Evolutionary conservation across 2,797 vertebrate genomes (phyloP).

Genomic region (Fistularia tabacaria): DNA sequence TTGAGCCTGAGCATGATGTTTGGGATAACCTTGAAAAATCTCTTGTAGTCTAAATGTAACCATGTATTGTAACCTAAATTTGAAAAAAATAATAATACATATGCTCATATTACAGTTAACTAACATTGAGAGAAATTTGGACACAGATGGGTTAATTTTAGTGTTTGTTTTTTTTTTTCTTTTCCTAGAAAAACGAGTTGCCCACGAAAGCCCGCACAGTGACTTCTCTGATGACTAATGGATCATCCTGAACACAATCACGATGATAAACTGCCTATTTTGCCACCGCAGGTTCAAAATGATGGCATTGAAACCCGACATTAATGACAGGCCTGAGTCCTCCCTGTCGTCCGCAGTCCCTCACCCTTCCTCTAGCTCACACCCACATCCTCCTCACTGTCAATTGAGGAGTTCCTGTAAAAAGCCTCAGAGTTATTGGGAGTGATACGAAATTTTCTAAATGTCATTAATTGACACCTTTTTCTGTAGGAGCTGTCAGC

Average conservation of each 20-base stretch:
- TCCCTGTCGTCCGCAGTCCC: slow-evolving; percentile 10
- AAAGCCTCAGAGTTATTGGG: slow-evolving; percentile 75
- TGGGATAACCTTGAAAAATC: too few species aligned
- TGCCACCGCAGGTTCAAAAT: slow-evolving; percentile 60
- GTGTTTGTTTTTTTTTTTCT: slow-evolving; percentile 1
- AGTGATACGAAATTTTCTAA: slow-evolving; percentile 79
- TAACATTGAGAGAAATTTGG: too few species aligned
- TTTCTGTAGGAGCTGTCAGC: slow-evolving; percentile 73
- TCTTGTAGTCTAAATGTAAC: too few species aligned
- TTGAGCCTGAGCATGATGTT: too few species aligned
- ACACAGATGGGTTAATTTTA: too few species aligned
- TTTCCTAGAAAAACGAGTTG: not conserved
- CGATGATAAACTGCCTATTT: slow-evolving; percentile 64
- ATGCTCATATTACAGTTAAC: too few species aligned
- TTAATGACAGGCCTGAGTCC: slow-evolving; percentile 59
- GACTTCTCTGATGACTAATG: slow-evolving; percentile 51
- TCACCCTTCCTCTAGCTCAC: slow-evolving; percentile 17
- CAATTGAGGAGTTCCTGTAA: slow-evolving; percentile 65
- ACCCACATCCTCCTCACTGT: slow-evolving; percentile 45
- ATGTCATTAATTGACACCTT: slow-evolving; percentile 84
- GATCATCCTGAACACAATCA: slow-evolving; percentile 61
- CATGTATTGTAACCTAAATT: too few species aligned
- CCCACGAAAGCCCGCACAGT: slow-evolving; percentile 36
- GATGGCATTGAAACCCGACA: slow-evolving; percentile 64
- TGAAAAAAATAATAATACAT: too few species aligned